Conservation (phyloP, 2,113 vertebrate species). For the Forbesichthys agassizii region DNA sequence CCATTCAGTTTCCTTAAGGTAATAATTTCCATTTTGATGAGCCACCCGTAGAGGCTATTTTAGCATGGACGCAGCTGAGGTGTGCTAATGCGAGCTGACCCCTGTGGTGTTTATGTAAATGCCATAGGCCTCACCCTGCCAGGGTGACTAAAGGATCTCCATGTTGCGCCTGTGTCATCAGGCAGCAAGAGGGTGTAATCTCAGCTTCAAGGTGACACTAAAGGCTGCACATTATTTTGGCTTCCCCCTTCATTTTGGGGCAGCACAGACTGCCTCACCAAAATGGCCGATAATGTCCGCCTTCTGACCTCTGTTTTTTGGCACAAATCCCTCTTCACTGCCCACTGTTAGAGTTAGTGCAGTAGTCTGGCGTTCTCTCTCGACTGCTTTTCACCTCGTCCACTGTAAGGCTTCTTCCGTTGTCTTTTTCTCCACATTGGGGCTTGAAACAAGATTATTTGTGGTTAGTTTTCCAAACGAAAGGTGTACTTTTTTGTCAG, state of each 20-base stretch:
- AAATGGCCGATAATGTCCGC: conserved; percentile 92
- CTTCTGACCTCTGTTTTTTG: conserved; percentile 83
- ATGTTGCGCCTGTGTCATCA: conserved; percentile 69
- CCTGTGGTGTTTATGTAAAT: conserved; percentile 70
- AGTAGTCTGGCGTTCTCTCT: conserved; percentile 82
- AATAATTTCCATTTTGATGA: conserved; percentile 74
- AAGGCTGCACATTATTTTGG: conserved; percentile 90
- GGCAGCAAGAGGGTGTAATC: conserved; percentile 93
- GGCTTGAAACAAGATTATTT: conserved; percentile 87
- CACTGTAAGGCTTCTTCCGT: conserved; percentile 65
- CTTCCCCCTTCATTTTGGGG: conserved; percentile 90
- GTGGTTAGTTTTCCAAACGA: conserved; percentile 45
- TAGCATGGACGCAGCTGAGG: conserved; percentile 61
- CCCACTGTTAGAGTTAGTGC: conserved; percentile 78
- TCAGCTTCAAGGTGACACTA: conserved; percentile 87
- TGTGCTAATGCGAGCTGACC: conserved; percentile 64
- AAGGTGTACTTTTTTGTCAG: conserved; percentile 43
- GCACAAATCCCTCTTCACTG: conserved; percentile 66
- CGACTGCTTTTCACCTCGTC: conserved; percentile 79
- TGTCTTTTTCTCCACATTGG: conserved; percentile 88
- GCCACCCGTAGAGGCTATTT: conserved; percentile 66
- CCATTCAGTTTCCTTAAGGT: conserved; percentile 64
- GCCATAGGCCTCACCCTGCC: conserved; percentile 54
- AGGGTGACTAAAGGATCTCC: conserved; percentile 72
- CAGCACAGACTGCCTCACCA: conserved; percentile 86